These are phyloP conservation scores for Paratrypauchen microcephalus DNA, from an alignment of 2,797 vertebrate species.

Conservation along the genomic window DNA sequence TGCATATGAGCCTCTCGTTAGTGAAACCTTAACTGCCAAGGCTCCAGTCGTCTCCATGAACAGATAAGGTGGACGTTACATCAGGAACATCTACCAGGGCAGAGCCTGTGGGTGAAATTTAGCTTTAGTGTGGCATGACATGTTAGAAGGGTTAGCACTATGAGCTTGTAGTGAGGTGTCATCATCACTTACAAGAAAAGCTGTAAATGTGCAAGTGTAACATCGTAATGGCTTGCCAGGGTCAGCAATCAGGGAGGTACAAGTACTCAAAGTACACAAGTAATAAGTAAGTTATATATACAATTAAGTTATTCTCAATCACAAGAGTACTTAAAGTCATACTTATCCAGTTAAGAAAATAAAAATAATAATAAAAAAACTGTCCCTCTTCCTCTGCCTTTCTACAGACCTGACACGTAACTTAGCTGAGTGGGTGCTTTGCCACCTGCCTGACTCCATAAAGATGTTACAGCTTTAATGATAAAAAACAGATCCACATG, in stretches of 20 bases:
- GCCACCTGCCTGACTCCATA: background rate
- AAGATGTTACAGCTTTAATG: background rate
- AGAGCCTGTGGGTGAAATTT: conserved; percentile 46
- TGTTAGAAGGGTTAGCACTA: conserved; percentile 44
- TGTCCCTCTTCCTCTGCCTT: no score
- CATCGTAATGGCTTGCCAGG: background rate
- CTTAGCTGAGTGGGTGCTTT: background rate
- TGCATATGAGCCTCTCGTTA: conserved; percentile 21
- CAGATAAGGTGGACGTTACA: conserved; percentile 59
- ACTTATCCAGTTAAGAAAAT: no score
- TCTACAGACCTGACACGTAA: no score
- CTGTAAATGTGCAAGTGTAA: conserved; percentile 43
- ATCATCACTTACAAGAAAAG: conserved; percentile 51
- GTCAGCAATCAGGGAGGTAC: background rate
- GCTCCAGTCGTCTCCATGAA: conserved; percentile 38
- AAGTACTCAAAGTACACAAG: background rate
- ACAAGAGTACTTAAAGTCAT: no score
- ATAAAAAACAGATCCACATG: background rate
- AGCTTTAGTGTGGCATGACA: conserved; percentile 25
- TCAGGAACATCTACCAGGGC: conserved; percentile 31
- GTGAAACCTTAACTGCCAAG: conserved; percentile 40
- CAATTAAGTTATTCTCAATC: no score
- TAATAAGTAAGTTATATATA: no score
- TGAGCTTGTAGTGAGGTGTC: conserved; percentile 64
- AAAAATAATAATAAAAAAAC: no score